Conservation (phyloP, 2,797 vertebrate species). For the Sternarchorhynchus goeldii region DNA sequence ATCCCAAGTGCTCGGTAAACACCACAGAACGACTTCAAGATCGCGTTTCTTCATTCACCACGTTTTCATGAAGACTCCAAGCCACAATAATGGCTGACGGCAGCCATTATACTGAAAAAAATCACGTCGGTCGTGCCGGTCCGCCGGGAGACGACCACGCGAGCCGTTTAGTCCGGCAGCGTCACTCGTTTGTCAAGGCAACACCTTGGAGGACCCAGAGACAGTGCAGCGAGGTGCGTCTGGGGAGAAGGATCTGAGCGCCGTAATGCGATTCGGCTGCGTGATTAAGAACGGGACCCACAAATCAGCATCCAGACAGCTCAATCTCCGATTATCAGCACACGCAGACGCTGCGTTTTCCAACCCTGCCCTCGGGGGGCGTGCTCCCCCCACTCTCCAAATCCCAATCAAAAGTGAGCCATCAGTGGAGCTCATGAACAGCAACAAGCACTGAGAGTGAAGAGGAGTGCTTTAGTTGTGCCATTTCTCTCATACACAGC, state of each 20-base stretch:
- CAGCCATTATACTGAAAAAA: too few species aligned
- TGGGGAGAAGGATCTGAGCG: conserved; percentile 18
- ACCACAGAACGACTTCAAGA: conserved; percentile 33
- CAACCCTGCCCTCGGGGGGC: conserved; percentile 25
- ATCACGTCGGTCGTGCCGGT: neutral
- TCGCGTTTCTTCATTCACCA: conserved; percentile 30
- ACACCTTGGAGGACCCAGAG: conserved; percentile 47
- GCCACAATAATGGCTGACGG: neutral
- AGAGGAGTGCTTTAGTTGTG: conserved; percentile 33
- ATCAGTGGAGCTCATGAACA: conserved; percentile 55
- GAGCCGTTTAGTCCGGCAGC: conserved; percentile 45
- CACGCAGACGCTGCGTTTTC: conserved; percentile 39
- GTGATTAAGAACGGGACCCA: conserved; percentile 60
- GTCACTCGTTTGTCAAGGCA: conserved; percentile 54
- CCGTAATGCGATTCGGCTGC: conserved; percentile 47
- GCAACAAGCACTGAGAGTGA: conserved; percentile 44
- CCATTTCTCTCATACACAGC: conserved; percentile 35
- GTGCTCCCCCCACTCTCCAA: neutral
- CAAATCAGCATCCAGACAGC: conserved; percentile 59
- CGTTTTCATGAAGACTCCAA: conserved; percentile 8
- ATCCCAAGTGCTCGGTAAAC: conserved; percentile 12
- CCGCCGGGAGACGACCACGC: conserved; percentile 25
- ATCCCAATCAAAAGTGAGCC: conserved; percentile 56
- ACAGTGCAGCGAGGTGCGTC: conserved; percentile 40
- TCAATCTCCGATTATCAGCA: conserved; percentile 51